phyloP scores from a whole-genome alignment of 2,113 vertebrate species.

The Nothobranchius kuhntae region DNA sequence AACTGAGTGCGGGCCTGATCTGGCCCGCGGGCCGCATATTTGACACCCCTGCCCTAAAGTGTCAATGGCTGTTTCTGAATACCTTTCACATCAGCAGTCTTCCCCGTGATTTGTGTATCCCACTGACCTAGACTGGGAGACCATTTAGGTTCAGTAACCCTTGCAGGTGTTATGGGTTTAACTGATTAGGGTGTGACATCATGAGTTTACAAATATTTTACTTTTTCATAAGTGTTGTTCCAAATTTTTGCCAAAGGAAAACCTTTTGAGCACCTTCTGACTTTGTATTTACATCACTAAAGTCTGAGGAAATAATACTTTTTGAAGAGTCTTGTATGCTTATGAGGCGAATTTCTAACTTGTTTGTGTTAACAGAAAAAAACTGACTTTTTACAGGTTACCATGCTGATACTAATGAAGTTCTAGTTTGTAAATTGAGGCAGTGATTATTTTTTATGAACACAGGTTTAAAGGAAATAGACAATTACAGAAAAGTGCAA shows the following conservation, averaged over 20 bases:
- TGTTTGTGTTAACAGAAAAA: slow-evolving; percentile 4
- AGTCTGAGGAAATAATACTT: not conserved
- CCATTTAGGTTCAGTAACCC: too few relatives aligned
- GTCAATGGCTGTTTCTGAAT: too few relatives aligned
- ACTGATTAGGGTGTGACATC: too few relatives aligned
- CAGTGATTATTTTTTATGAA: slow-evolving; percentile 11
- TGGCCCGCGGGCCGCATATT: too few relatives aligned
- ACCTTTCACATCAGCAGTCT: too few relatives aligned
- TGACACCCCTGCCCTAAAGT: too few relatives aligned
- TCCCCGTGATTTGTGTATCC: too few relatives aligned
- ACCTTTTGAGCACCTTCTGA: not conserved
- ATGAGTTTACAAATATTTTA: too few relatives aligned
- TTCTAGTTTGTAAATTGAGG: slow-evolving; percentile 8
- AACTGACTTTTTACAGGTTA: slow-evolving; percentile 2
- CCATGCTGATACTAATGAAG: slow-evolving; percentile 5
- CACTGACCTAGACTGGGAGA: too few relatives aligned
- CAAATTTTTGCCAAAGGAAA: not conserved
- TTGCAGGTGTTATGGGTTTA: too few relatives aligned
- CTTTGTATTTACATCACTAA: not conserved
- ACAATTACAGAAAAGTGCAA: slow-evolving; percentile 7
- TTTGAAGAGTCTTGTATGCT: not conserved
- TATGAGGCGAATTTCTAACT: slow-evolving; percentile 8
- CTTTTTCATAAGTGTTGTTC: not conserved
- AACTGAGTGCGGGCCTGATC: too few relatives aligned
- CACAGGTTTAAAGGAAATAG: not conserved